Conservation (phyloP, 2,888 invertebrate species). For the Drosophila peninsularis region DNA sequence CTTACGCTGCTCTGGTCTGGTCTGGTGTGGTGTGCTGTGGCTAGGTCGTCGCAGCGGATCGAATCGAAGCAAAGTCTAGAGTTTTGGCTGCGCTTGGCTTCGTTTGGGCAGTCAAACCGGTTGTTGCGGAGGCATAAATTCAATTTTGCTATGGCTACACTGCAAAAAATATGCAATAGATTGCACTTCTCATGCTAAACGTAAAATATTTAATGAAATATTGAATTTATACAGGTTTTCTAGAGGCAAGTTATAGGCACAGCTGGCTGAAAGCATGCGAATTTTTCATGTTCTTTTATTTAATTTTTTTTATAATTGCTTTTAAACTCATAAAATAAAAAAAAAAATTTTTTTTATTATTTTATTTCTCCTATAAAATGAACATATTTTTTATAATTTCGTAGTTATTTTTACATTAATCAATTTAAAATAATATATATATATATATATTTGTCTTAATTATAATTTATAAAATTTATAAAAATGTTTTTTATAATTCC, state of each 20-base stretch:
- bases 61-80: conserved; percentile 36
- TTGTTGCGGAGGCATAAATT: conserved; percentile 5
- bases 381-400: too few species aligned
- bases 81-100: conserved; percentile 20
- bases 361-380: too few species aligned
- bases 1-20: neutral
- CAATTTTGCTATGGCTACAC: conserved; percentile 7
- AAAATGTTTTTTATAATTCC: too few species aligned
- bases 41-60: conserved; percentile 5
- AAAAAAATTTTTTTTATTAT: too few species aligned
- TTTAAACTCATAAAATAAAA: too few species aligned
- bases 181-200: too few species aligned
- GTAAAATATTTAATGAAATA: neutral
- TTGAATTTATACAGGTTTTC: neutral
- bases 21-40: neutral
- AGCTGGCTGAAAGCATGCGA: neutral
- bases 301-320: too few species aligned
- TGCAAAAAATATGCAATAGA: too few species aligned
- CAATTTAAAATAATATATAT: too few species aligned
- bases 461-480: too few species aligned
- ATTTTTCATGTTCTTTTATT: too few species aligned
- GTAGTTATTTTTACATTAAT: too few species aligned
- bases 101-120: conserved; percentile 21
- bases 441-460: neutral
- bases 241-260: neutral